These are phyloP conservation scores for Ctenodactylus gundi DNA, from an alignment of 2,113 vertebrate species.

Conservation along the genomic window DNA sequence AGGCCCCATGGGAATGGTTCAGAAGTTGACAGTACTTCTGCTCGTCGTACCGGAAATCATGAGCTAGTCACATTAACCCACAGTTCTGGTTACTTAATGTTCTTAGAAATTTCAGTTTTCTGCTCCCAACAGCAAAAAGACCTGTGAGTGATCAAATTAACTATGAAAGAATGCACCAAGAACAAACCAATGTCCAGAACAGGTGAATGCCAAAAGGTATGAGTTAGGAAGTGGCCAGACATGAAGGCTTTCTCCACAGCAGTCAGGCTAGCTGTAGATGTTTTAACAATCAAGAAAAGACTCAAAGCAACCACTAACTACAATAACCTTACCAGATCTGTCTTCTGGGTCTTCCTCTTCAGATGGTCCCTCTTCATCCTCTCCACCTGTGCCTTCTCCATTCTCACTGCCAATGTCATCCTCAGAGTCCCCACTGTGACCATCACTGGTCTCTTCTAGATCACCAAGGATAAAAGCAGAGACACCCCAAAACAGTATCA, in stretches of 20 bases:
- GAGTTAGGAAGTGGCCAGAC: rapidly evolving
- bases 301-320: rapidly evolving
- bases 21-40: background rate
- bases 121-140: background rate
- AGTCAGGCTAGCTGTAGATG: rapidly evolving
- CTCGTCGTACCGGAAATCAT: background rate
- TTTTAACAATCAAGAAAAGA: background rate
- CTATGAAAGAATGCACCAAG: background rate
- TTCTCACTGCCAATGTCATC: constrained; percentile 83
- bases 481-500: background rate
- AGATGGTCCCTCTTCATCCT: constrained; percentile 85
- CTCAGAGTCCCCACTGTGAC: constrained; percentile 81
- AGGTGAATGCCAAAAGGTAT: rapidly evolving
- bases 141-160: background rate
- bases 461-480: background rate
- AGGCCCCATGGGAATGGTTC: background rate
- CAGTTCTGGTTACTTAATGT: rapidly evolving
- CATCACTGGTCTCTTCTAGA: constrained; percentile 85
- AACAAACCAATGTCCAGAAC: background rate
- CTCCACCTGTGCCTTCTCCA: constrained; percentile 81
- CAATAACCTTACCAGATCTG: constrained; percentile 1
- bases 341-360: constrained; percentile 85
- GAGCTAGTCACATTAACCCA: rapidly evolving
- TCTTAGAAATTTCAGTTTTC: background rate
- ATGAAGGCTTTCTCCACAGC: no score